Evolutionary conservation across 2,797 vertebrate genomes (phyloP).

Genomic region (Mionectes olivaceus): DNA sequence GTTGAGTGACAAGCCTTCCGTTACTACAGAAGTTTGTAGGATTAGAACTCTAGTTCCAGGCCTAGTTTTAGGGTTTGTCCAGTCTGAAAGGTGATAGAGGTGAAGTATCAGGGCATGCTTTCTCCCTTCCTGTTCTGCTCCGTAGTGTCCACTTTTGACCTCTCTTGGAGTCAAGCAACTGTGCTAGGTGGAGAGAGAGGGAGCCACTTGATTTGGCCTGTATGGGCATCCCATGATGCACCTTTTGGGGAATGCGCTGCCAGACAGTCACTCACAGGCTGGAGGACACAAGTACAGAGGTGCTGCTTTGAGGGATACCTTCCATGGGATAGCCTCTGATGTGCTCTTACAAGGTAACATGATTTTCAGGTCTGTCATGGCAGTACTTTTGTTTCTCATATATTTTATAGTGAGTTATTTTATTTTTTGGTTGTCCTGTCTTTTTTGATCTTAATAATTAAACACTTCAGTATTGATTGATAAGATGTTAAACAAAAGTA

Average conservation of each 20-base stretch:
- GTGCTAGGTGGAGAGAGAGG: neutral
- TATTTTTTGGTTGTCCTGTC: neutral
- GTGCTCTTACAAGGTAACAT: neutral
- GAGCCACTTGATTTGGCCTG: neutral
- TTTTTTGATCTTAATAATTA: neutral
- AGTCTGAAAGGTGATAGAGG: neutral
- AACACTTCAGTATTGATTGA: neutral
- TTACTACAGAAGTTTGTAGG: neutral
- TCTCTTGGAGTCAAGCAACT: neutral
- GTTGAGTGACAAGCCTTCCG: neutral
- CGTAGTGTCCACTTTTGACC: neutral
- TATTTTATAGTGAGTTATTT: neutral
- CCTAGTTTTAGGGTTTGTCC: neutral
- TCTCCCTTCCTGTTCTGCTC: neutral
- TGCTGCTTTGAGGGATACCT: neutral
- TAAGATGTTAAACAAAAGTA: neutral
- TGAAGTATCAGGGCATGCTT: neutral
- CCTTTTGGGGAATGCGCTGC: neutral
- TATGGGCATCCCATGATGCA: neutral
- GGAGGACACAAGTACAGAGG: neutral
- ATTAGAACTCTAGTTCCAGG: neutral
- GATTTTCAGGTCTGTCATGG: neutral
- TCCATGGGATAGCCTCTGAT: neutral
- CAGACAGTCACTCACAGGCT: neutral
- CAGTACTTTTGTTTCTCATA: neutral